Base-by-base conservation (phyloP, 2,113 vertebrate species). In the Perccottus glenii region DNA sequence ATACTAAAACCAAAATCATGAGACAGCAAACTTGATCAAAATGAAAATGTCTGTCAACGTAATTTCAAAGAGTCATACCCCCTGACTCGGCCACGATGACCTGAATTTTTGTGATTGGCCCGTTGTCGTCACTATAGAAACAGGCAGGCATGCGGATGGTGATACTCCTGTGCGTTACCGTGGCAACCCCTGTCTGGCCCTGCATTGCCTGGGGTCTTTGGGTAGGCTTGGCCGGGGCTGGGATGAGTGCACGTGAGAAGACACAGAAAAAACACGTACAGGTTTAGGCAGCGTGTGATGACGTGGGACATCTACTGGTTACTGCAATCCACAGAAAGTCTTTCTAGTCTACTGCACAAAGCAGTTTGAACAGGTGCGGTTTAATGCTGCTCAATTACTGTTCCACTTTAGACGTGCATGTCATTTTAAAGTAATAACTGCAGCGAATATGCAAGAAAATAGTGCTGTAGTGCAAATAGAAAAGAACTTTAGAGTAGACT, bases 111-210 rank as follows among this genome's bases (percentile, higher is more conserved):
- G 88, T 89, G 64, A 99, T 97, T 69, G 96, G 96, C 27, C 98
- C 98, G 15, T 99, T 94, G 78, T 95, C 90, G 57, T 99, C 96
- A 84, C 82, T 96, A 85, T 96, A 99, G 87, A 95, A 99, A 88
- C 98, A 99, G 80, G 94, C 64, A 8, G 98, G 98, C 95, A 95
- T 96, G 87, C 79, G 91, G 86, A 99, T 94, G 2, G 93, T 93
- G 87, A 99, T 95, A 70, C 94, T 98, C 75, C 93, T 96, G 61
- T 92, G 90, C 61, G 96, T 98, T 80, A 94, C 93, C 0, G 96
- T 92, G 59, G 95, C 65, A 32, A 91, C 94, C 74, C 95, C 96
- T 59, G 82, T 92, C 55, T 89, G 82, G 88, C 93, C 93, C 81
- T 94, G 88, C 83, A 93, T 88, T 45, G 93, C 93, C 70, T 77